These are phyloP conservation scores for Andrena trimmerana DNA, from an alignment of 2,888 invertebrate genomes.

Conservation along the genomic window DNA sequence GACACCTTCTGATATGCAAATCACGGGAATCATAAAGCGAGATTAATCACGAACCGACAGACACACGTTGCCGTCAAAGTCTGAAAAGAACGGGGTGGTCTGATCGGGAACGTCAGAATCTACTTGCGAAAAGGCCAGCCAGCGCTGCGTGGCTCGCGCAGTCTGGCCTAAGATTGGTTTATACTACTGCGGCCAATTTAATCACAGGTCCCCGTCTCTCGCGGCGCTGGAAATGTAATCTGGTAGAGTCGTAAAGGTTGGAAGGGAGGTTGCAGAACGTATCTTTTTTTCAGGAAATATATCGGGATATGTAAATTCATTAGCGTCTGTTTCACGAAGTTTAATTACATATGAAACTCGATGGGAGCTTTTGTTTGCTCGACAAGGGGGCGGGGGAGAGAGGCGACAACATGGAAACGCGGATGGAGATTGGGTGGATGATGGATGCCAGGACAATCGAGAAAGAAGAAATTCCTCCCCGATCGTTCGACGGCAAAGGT, in stretches of 20 bases:
- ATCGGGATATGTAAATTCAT: slow-evolving; percentile 79
- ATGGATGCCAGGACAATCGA: slow-evolving; percentile 58
- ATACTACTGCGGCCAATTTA: slow-evolving; percentile 63
- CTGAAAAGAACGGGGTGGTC: background rate
- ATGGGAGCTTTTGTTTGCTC: slow-evolving; percentile 57
- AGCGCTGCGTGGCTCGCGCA: background rate
- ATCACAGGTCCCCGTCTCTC: slow-evolving; percentile 42
- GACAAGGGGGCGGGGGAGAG: slow-evolving; percentile 16
- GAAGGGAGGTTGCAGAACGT: slow-evolving; percentile 39
- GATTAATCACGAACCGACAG: background rate
- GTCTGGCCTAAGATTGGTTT: slow-evolving; percentile 57
- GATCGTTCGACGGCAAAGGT: slow-evolving; percentile 42
- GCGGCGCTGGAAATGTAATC: slow-evolving; percentile 41
- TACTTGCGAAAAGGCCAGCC: slow-evolving; percentile 15
- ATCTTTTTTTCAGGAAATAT: slow-evolving; percentile 57
- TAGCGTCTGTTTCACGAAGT: slow-evolving; percentile 77
- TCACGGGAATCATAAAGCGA: slow-evolving; percentile 3
- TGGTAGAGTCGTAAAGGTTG: slow-evolving; percentile 14
- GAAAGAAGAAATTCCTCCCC: slow-evolving; percentile 55
- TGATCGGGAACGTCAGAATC: slow-evolving; percentile 15
- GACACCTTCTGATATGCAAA: slow-evolving; percentile 16
- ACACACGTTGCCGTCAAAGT: background rate
- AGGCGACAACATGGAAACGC: slow-evolving; percentile 38
- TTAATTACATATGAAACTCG: slow-evolving; percentile 80
- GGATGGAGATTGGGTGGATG: background rate